These are phyloP conservation scores for Morus bassanus DNA, from an alignment of 2,797 vertebrate species.

Conservation along the genomic window DNA sequence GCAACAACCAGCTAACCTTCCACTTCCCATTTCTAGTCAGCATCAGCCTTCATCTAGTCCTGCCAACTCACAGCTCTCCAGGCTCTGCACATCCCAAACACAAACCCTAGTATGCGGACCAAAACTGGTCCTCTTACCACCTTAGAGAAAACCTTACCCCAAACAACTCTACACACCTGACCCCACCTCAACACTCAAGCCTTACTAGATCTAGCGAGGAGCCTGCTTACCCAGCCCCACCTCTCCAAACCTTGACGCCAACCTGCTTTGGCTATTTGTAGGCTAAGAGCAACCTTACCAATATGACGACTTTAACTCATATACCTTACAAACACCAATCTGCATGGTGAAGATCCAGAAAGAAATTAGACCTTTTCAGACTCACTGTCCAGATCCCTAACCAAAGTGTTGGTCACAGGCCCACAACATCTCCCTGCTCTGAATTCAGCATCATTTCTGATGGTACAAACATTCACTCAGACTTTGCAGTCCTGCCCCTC, in stretches of 20 bases:
- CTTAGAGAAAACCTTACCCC: neutral
- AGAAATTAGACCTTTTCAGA: neutral
- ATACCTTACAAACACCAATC: neutral
- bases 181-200: neutral
- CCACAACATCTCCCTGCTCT: neutral
- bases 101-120: neutral
- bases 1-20: neutral
- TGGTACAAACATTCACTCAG: neutral
- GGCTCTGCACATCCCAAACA: neutral
- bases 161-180: accelerated
- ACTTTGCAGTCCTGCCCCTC: neutral
- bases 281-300: neutral
- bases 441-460: neutral
- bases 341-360: neutral
- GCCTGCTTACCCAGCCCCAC: neutral
- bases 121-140: neutral
- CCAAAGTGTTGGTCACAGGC: neutral
- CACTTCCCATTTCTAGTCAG: neutral
- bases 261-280: neutral
- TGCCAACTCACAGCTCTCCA: neutral
- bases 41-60: neutral
- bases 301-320: neutral
- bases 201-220: neutral
- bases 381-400: neutral
- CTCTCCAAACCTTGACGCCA: neutral